Evolutionary conservation across 1,140 invertebrate species (phyloP).

Genomic region (Chymomyza costata): DNA sequence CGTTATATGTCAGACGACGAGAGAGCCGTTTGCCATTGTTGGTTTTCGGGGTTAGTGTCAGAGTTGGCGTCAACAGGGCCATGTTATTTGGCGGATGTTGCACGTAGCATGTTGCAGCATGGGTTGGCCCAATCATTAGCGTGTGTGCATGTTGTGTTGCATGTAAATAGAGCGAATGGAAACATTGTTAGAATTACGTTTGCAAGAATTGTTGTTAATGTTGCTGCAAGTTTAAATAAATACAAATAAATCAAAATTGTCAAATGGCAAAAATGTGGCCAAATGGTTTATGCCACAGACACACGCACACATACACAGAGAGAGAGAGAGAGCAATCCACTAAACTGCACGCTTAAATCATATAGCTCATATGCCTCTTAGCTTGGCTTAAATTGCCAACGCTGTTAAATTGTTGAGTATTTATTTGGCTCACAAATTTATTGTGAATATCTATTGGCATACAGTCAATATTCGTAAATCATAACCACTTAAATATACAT

Average conservation of each 20-base stretch:
- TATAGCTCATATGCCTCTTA: conserved; percentile 63
- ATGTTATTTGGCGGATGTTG: conserved; percentile 36
- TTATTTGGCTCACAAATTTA: no score
- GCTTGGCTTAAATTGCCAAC: conserved; percentile 22
- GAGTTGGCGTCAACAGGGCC: conserved; percentile 14
- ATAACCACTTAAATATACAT: no score
- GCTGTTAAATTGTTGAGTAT: conserved; percentile 58
- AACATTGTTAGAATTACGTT: no score
- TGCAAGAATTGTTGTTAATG: neutral
- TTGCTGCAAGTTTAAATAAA: conserved; percentile 1
- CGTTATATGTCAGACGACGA: neutral
- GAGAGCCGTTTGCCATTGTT: conserved; percentile 4
- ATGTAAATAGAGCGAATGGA: conserved; percentile 2
- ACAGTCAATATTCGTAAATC: no score
- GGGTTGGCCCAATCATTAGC: no score
- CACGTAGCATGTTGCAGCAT: conserved; percentile 37
- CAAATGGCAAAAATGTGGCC: conserved; percentile 49
- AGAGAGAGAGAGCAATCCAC: no score
- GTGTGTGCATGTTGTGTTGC: neutral
- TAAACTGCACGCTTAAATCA: conserved; percentile 48
- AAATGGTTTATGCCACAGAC: conserved; percentile 3
- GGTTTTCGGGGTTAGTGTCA: conserved; percentile 21
- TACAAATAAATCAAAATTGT: conserved; percentile 65
- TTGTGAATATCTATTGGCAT: no score
- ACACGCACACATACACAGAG: conserved; percentile 5